phyloP scores from a whole-genome alignment of 2,113 vertebrate species.

The Candoia aspera region DNA sequence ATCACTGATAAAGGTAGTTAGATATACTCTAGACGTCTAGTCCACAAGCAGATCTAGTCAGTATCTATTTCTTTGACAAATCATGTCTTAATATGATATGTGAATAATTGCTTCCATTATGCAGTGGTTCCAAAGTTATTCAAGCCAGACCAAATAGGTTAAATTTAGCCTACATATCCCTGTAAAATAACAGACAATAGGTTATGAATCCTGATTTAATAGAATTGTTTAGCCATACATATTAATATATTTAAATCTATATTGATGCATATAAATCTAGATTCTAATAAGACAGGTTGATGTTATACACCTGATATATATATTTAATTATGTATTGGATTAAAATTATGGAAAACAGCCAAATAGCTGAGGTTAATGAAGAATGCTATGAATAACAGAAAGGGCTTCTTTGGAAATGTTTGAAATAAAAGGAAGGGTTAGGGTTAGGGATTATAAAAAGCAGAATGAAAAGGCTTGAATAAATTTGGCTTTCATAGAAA shows the following conservation, averaged over 20 bases:
- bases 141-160: not conserved
- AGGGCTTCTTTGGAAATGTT: no score
- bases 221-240: not conserved
- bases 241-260: not conserved
- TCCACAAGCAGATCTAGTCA: not conserved
- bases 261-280: not conserved
- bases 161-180: not conserved
- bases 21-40: not conserved
- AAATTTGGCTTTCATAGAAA: not conserved
- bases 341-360: not conserved
- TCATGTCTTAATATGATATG: not conserved
- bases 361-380: not conserved
- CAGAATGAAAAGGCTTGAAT: no score
- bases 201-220: not conserved
- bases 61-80: not conserved
- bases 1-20: not conserved
- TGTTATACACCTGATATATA: not conserved
- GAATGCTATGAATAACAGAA: no score
- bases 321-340: not conserved
- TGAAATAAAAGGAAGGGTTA: no score
- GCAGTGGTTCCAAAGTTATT: not conserved
- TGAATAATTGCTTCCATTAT: not conserved
- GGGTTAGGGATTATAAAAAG: no score
- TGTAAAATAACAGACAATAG: not conserved
- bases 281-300: not conserved